These are phyloP conservation scores for Sinohyriopsis cumingii DNA, from an alignment of 2,888 invertebrate species.

Conservation along the genomic window DNA sequence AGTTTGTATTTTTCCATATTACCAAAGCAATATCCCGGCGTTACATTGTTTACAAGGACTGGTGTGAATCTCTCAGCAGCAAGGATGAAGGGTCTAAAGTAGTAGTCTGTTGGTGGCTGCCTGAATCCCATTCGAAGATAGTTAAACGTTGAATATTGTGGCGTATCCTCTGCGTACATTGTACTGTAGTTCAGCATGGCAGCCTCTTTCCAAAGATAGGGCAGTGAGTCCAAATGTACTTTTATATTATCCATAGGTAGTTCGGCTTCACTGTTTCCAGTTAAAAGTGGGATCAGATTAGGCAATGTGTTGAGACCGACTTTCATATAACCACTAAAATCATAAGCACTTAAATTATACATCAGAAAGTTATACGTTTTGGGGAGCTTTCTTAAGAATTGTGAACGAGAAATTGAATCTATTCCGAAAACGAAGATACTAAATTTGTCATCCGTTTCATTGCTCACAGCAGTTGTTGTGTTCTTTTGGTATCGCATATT, in stretches of 20 bases:
- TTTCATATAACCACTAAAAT: conserved; percentile 42
- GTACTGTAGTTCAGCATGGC: conserved; percentile 83
- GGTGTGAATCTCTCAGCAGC: conserved; percentile 71
- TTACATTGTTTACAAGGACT: not conserved
- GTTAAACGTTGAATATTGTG: conserved; percentile 85
- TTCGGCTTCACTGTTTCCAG: conserved; percentile 18
- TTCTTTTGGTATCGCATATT: conserved; percentile 15
- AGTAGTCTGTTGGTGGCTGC: conserved; percentile 86
- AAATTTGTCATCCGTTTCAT: conserved; percentile 19
- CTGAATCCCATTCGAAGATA: conserved; percentile 83
- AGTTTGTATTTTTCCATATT: conserved; percentile 82
- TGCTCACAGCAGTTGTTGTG: too few relatives aligned
- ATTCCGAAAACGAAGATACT: conserved; percentile 25
- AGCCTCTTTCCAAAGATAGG: conserved; percentile 87
- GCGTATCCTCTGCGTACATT: conserved; percentile 86
- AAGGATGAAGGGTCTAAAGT: conserved; percentile 82
- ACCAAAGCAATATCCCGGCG: conserved; percentile 77
- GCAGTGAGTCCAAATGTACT: conserved; percentile 71
- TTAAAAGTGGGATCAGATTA: conserved; percentile 34
- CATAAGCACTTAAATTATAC: conserved; percentile 25
- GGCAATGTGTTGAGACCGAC: conserved; percentile 41
- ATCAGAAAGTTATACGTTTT: conserved; percentile 32
- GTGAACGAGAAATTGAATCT: conserved; percentile 25
- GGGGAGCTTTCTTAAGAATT: conserved; percentile 29
- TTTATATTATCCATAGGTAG: conserved; percentile 12